Evolutionary conservation across 2,888 invertebrate species (phyloP).

Genomic region (Punctoribates punctum): DNA sequence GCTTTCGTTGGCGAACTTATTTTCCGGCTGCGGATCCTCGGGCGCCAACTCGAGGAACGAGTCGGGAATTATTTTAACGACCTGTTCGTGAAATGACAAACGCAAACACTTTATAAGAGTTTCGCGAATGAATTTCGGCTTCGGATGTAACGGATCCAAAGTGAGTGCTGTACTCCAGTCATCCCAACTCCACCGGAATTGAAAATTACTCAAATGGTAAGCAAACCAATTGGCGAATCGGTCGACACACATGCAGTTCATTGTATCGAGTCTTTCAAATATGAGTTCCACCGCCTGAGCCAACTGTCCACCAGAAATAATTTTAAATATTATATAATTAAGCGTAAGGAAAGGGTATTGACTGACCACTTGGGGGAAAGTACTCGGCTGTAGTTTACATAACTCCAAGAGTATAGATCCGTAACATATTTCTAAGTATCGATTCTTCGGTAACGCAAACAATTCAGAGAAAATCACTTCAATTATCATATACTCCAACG

Average conservation of each 20-base stretch:
- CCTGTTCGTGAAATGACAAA: slow-evolving; percentile 82
- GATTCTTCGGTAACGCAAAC: slow-evolving; percentile 83
- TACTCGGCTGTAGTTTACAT: slow-evolving; percentile 91
- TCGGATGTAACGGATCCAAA: slow-evolving; percentile 80
- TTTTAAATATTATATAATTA: slow-evolving; percentile 22
- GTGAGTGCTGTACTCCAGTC: slow-evolving; percentile 86
- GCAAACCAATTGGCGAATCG: slow-evolving; percentile 96
- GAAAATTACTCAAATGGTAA: slow-evolving; percentile 97
- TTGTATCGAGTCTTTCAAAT: slow-evolving; percentile 89
- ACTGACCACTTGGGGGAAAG: slow-evolving; percentile 78
- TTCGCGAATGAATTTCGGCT: slow-evolving; percentile 89
- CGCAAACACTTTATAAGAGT: slow-evolving; percentile 71
- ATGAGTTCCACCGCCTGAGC: slow-evolving; percentile 97
- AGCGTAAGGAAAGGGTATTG: no score
- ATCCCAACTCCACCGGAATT: slow-evolving; percentile 98
- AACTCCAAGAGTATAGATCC: slow-evolving; percentile 93
- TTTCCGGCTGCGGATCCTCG: slow-evolving; percentile 74
- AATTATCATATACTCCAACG: slow-evolving; percentile 94
- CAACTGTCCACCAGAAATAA: slow-evolving; percentile 56
- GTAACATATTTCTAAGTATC: slow-evolving; percentile 85
- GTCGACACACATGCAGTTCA: slow-evolving; percentile 96
- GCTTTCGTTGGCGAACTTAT: slow-evolving; percentile 84
- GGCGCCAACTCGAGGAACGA: slow-evolving; percentile 80
- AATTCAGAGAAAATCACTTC: slow-evolving; percentile 91
- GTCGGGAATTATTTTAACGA: slow-evolving; percentile 86